Base-by-base conservation (phyloP, 2,113 vertebrate species). In the Vanacampus margaritifer region DNA sequence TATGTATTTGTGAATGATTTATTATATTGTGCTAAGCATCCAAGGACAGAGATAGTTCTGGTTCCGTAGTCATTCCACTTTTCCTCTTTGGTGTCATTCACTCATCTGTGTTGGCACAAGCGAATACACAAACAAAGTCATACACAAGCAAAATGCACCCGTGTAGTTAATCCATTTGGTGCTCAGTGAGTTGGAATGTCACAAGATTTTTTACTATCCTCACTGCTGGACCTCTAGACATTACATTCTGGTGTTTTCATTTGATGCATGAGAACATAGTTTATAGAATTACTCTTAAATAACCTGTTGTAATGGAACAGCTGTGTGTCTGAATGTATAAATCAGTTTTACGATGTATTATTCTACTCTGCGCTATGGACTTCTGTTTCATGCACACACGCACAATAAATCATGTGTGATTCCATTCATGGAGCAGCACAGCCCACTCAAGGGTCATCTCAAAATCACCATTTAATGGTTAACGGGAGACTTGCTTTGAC, bases 401-500 rank as follows among this genome's bases (percentile, higher is more conserved):
- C 8, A 75, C 68, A 70, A 78, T 80, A 79, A 85, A 84, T 85
- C 73, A 72, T 68, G 8, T 64, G 46, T 37, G 67, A 65, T 71
- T 74, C 19, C 3, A 17, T 68, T 79, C 63, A 62, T 57, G 24
- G 0, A 41, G 64, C 5, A 46, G 24, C 32, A 58, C 32, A 0
- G 36, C 65, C 70, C 75, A 76, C 81, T 75, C 43, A 0, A 51
- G 70, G 86, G 78, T 84, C 81, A 84, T 86, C 83, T 83, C 64
- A 60, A 77, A 85, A 84, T 86, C 79, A 79, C 72, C 68, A 56
- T 80, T 87, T 75, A 82, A 69, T 79, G 73, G 72, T 85, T 74
- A 79, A 81, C 78, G 43, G 80, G 43, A 45, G 43, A 68, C 67
- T 70, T 63, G 68, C 74, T 86, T 76, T 81, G 81, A 82, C 82